Base-by-base conservation (phyloP, 2,888 invertebrate genomes). In the Brassicogethes aeneus region DNA sequence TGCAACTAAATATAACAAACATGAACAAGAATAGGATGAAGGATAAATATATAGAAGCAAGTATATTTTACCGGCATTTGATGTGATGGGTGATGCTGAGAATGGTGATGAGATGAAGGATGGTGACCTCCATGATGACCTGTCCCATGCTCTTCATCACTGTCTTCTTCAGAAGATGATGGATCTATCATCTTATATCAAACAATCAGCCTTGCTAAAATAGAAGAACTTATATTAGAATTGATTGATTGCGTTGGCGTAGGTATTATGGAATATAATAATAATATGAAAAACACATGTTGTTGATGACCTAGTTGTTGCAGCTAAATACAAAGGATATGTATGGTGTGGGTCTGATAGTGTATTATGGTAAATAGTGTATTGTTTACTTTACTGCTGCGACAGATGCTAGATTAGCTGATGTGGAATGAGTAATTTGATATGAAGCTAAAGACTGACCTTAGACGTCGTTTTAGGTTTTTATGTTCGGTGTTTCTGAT, bases 121-220 rank as follows among this genome's bases (percentile, higher is more conserved):
- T 65, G 62, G 46, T 64, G 63, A 48, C 58, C 65, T 54, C 61
- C 59, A 56, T 63, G 58, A 45, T 61, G 59, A 45, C 53, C 54
- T 40, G 56, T 51, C 57, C 61, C 63, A 67, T 85, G 85, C 69
- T 92, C 92, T 70, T 91, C 92, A 55, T 93, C 93, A 56, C 84
- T 90, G 66, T 94, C 93, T 70, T 93, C 93, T 70, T 94, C 94
- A 48, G 93, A 93, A 54, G 93, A 93, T 70, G 93, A 93, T 52
- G 93, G 93, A 68, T 93, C 92, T 68, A 94, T 91, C 94, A 94
- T 93, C 61, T 61, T 64, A 58, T 53, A 51, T 54, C 47, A 51
- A 48, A 50, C 52, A 48, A 51, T 55, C 57, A 51, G 52, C 54
- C 56, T 58, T 34, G 16, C 23, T 23, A 23, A 49, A 48, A 31